These are phyloP conservation scores for Ochropacha duplaris DNA, from an alignment of 2,888 invertebrate genomes.

Conservation along the genomic window DNA sequence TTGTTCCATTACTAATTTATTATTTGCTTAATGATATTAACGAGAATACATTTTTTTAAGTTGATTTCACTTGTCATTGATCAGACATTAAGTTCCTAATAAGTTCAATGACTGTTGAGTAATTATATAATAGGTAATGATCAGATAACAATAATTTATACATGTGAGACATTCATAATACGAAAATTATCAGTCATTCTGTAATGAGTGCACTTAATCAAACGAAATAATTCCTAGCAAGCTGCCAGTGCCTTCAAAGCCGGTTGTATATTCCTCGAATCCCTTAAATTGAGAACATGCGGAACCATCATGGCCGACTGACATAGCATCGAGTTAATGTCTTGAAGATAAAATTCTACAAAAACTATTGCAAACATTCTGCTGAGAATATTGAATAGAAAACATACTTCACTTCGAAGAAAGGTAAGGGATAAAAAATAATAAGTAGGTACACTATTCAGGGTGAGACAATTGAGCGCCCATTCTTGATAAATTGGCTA, in stretches of 20 bases:
- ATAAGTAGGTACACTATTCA: not conserved
- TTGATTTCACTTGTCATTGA: not conserved
- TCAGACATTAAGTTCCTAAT: too few relatives aligned
- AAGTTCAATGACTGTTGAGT: not conserved
- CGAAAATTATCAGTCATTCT: not conserved
- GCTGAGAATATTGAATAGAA: not conserved
- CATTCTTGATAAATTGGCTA: not conserved
- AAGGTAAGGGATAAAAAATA: not conserved
- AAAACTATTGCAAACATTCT: slow-evolving; percentile 23
- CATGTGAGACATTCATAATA: not conserved
- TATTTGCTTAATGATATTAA: not conserved
- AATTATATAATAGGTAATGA: not conserved
- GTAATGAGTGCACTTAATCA: not conserved
- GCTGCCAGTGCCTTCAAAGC: slow-evolving; percentile 2
- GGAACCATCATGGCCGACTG: slow-evolving; percentile 69
- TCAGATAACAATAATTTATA: not conserved
- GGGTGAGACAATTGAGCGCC: not conserved
- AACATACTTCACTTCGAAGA: not conserved
- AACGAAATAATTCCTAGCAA: slow-evolving; percentile 3
- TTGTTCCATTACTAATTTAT: not conserved
- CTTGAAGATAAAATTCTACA: slow-evolving; percentile 29
- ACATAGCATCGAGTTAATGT: slow-evolving; percentile 49
- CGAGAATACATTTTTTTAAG: not conserved
- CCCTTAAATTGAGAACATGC: slow-evolving; percentile 58
- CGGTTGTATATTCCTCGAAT: slow-evolving; percentile 52